Evolutionary conservation across 2,113 vertebrate genomes (phyloP).

Genomic region (Megalops atlanticus): DNA sequence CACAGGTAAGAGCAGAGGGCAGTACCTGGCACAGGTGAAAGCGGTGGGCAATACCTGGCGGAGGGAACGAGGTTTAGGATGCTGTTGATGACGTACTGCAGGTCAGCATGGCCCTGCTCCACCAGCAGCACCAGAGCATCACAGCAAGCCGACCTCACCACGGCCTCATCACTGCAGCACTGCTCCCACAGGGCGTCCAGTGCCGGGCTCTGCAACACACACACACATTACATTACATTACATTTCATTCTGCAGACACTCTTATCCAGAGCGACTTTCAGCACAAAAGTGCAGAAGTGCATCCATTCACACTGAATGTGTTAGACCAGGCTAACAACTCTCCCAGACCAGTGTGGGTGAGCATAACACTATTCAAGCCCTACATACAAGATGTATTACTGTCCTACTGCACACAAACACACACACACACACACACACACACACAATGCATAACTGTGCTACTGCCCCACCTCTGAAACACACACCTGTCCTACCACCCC

Average conservation of each 20-base stretch:
- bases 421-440: slow-evolving; percentile 5
- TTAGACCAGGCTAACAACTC: too few species aligned
- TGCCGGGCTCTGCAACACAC: slow-evolving; percentile 74
- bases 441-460: not conserved
- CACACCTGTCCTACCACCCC: too few species aligned
- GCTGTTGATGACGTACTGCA: slow-evolving; percentile 77
- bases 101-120: slow-evolving; percentile 84
- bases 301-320: too few species aligned
- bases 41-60: slow-evolving; percentile 53
- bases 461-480: too few species aligned
- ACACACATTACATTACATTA: slow-evolving; percentile 6
- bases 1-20: too few species aligned
- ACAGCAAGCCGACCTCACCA: slow-evolving; percentile 82
- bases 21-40: not conserved
- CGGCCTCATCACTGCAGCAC: slow-evolving; percentile 78
- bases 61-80: slow-evolving; percentile 90
- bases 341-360: too few species aligned
- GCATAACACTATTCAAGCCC: not conserved
- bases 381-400: not conserved
- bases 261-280: too few species aligned
- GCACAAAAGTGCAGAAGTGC: too few species aligned
- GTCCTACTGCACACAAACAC: too few species aligned
- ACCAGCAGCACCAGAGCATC: slow-evolving; percentile 86
- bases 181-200: slow-evolving; percentile 90
- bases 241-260: too few species aligned